Base-by-base conservation (phyloP, 2,888 invertebrate species). In the Podotricha telesiphe region DNA sequence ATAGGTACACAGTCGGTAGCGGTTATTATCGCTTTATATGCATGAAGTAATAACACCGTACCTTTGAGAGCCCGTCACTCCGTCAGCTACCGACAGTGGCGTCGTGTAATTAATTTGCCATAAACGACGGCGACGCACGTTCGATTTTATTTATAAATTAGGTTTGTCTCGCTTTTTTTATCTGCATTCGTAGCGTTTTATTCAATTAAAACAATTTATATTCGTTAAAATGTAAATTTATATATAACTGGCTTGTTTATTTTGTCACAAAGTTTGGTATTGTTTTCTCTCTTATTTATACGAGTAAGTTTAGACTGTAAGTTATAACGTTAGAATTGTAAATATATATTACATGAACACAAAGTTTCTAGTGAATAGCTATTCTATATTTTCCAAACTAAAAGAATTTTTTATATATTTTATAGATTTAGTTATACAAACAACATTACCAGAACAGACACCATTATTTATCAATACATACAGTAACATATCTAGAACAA, bases 21-120 rank as follows among this genome's bases (percentile, higher is more conserved):
- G 73, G 69, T 74, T 74, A 80, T 86, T 85, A 86, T 87, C 86
- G 84, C 84, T 86, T 87, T 86, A 86, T 86, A 86, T 85, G 86
- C 87, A 86, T 86, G 84, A 83, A 86, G 86, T 82, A 85, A 86
- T 88, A 88, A 87, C 82, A 80, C 78, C 76, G 70, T 74, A 74
- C 75, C 76, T 81, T 79, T 80, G 80, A 79, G 77, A 79, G 78
- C 77, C 78, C 77, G 77, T 74, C 75, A 68, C 62, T 62, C 47
- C 62, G 62, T 48, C 62, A 48, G 62, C 48, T 48, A 62, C 62
- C 47, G 62, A 75, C 75, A 28, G 50, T 65, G 67, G 65, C 72
- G 67, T 80, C 74, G 76, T 79, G 79, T 85, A 86, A 88, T 89
- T 88, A 86, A 87, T 86, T 86, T 82, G 82, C 82, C 81, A 81